Evolutionary conservation across 2,888 invertebrate genomes (phyloP).

Genomic region (Chaitophorus viminalis): DNA sequence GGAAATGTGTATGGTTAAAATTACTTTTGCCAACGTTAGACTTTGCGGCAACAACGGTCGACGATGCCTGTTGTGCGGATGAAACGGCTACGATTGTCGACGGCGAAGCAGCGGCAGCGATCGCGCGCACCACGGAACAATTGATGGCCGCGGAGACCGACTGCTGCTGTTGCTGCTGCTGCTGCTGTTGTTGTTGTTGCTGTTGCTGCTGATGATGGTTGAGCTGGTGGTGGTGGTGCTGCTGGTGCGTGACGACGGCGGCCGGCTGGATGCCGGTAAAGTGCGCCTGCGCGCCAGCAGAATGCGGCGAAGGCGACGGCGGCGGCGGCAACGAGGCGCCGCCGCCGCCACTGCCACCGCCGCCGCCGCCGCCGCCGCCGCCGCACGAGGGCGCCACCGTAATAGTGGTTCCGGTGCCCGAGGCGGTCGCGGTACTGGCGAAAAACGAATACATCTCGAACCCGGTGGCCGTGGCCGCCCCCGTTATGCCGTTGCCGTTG

Average conservation of each 20-base stretch:
- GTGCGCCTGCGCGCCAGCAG: constrained; percentile 55
- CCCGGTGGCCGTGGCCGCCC: not conserved
- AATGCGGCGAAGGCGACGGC: constrained; percentile 14
- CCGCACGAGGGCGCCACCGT: constrained; percentile 61
- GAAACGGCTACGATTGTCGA: constrained; percentile 31
- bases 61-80: constrained; percentile 29
- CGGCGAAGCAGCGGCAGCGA: constrained; percentile 21
- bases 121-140: constrained; percentile 36
- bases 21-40: constrained; percentile 48
- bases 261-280: constrained; percentile 54
- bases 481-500: not conserved
- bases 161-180: constrained; percentile 47
- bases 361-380: constrained; percentile 18
- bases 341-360: not conserved
- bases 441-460: constrained; percentile 59
- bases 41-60: constrained; percentile 9
- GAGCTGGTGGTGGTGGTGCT: constrained; percentile 5
- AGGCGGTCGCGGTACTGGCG: constrained; percentile 50
- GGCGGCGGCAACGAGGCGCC: not conserved
- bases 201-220: constrained; percentile 25
- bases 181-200: constrained; percentile 40
- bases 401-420: constrained; percentile 53
- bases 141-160: constrained; percentile 56
- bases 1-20: not conserved
- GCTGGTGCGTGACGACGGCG: constrained; percentile 48